A percentile compares a stretch with the other conserved stretches of the same genome.
These are phyloP conservation scores for Dynastes maya DNA, from an alignment of 2,888 invertebrate genomes.

Conservation along the genomic window DNA sequence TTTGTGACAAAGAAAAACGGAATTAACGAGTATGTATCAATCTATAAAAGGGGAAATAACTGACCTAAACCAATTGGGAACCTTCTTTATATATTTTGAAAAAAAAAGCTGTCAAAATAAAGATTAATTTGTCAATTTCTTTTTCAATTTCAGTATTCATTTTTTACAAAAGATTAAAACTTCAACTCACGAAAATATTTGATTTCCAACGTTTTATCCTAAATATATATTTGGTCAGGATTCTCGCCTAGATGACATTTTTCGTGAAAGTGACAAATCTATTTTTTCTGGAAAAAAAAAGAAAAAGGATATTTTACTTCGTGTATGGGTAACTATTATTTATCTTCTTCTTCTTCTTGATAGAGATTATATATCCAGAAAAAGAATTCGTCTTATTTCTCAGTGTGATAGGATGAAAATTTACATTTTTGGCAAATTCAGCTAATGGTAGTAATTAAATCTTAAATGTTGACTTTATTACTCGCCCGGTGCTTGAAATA, in stretches of 20 bases:
- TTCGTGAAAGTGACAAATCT: neutral
- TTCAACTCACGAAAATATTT: neutral
- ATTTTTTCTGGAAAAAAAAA: neutral
- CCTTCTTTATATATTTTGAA: neutral
- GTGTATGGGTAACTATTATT: too few species aligned
- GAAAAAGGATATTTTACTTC: too few species aligned
- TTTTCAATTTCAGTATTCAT: neutral
- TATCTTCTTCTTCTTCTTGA: too few species aligned
- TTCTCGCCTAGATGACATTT: neutral
- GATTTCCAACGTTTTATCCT: neutral
- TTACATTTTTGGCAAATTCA: too few species aligned
- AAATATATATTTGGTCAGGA: slow-evolving; percentile 1
- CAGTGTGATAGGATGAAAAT: too few species aligned
- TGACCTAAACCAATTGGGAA: neutral
- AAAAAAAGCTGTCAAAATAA: neutral
- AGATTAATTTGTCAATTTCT: neutral
- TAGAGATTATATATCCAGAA: too few species aligned
- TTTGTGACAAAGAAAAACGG: too few species aligned
- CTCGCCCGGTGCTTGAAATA: too few species aligned
- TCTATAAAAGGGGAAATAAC: too few species aligned
- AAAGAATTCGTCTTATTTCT: too few species aligned
- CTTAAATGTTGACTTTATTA: too few species aligned
- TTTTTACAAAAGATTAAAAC: neutral
- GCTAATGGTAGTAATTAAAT: too few species aligned
- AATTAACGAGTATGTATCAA: neutral